Conservation (phyloP, 2,888 invertebrate species). For the Subacronicta megacephala region DNA sequence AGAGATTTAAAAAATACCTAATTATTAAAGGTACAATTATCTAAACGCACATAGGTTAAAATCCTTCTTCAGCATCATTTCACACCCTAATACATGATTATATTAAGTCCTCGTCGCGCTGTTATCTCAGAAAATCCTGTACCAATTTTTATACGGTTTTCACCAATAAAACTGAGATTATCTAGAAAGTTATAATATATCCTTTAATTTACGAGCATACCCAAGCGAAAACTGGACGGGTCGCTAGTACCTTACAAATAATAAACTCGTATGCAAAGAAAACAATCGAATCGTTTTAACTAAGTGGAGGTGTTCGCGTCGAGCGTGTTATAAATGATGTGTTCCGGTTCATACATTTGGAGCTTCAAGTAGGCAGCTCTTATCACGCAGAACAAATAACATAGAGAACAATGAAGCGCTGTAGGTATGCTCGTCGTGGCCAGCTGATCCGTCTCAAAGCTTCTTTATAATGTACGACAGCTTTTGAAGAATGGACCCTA, state of each 20-base stretch:
- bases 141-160: too few species aligned
- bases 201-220: too few species aligned
- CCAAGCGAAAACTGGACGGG: too few species aligned
- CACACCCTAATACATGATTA: too few species aligned
- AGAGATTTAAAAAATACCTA: too few species aligned
- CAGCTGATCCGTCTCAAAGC: constrained; percentile 66
- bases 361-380: constrained; percentile 82
- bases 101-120: too few species aligned
- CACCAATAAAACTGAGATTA: too few species aligned
- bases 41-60: not conserved
- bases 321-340: constrained; percentile 78
- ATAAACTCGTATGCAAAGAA: constrained; percentile 59
- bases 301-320: constrained; percentile 70
- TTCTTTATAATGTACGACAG: constrained; percentile 68
- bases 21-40: too few species aligned
- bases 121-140: too few species aligned
- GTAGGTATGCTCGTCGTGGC: constrained; percentile 75
- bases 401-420: constrained; percentile 85
- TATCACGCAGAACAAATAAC: constrained; percentile 86
- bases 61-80: too few species aligned
- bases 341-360: constrained; percentile 78
- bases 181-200: too few species aligned
- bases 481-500: not conserved
- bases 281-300: constrained; percentile 79
- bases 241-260: constrained; percentile 4